Evolutionary conservation across 1,140 invertebrate species (phyloP).

Genomic region (Temnothorax curvispinosus): DNA sequence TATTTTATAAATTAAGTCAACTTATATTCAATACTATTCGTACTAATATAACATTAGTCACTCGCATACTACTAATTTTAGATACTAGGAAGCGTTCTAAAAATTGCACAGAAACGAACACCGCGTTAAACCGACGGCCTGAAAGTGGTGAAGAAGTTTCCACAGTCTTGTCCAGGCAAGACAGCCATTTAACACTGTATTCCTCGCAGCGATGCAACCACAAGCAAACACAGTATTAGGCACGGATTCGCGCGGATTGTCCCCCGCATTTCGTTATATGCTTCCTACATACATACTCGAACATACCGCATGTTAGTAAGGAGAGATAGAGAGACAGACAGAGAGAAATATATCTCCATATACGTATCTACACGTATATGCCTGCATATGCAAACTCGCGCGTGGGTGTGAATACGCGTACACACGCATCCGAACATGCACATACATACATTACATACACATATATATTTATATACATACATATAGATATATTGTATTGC

Average conservation of each 20-base stretch:
- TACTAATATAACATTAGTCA: constrained; percentile 18
- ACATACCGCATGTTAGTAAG: constrained; percentile 20
- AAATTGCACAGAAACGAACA: background rate
- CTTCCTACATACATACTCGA: constrained; percentile 48
- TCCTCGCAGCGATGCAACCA: constrained; percentile 54
- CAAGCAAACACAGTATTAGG: constrained; percentile 67
- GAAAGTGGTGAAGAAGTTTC: constrained; percentile 46
- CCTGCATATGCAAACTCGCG: constrained; percentile 21
- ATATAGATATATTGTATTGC: constrained; percentile 44
- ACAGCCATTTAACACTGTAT: constrained; percentile 70
- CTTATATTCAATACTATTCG: constrained; percentile 10
- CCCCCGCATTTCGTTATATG: constrained; percentile 65
- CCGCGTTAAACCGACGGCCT: background rate
- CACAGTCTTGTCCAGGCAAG: constrained; percentile 60
- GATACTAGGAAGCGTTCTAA: constrained; percentile 6
- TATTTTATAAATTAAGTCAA: background rate
- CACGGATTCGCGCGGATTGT: constrained; percentile 57
- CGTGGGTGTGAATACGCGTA: background rate
- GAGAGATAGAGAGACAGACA: constrained; percentile 18
- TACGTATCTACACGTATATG: background rate
- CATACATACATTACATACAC: constrained; percentile 1
- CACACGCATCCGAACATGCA: background rate
- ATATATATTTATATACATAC: constrained; percentile 40
- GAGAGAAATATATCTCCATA: background rate
- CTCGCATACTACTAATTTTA: constrained; percentile 30